Base-by-base conservation (phyloP, 2,797 vertebrate genomes). In the Denticeps clupeoides region DNA sequence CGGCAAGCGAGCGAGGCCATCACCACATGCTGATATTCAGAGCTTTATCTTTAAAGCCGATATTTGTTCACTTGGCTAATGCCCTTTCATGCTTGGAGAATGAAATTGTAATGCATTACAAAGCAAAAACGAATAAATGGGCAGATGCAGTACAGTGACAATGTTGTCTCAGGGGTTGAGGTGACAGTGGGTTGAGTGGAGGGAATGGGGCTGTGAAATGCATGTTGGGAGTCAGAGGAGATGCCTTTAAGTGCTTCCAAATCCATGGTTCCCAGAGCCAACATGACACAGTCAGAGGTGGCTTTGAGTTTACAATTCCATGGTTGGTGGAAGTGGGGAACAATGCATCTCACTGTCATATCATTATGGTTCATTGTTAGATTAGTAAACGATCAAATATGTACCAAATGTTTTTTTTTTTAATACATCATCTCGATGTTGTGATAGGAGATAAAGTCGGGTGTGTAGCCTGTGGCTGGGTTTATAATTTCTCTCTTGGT, bases 371-470 rank as follows among this genome's bases (percentile, higher is more conserved):
- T 73, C 56, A 71, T 71, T 63, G 60, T 63, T 66, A 67, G 47
- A 72, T 74, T 58, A 69, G 56, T 64, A 69, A 65, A 70, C 56
- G 51, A 57, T 65, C 56, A 63, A 45, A 68, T 66, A 60, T 62
- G 69, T 68, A 56, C 62, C 41, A 60, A 55, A 33, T 52, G 29
- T 51, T 41, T 48, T 45, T 35, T 15, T 19, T 18, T 3, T 37
- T 37, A 37, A 37, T 37, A 33, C 37, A 37, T 37, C 33, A 37
- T 18, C 15, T 8, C 49, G 53, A 63, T 58, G 23, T 45, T 45
- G 42, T 47, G 55, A 47, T 62, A 50, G 57, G 42, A 67, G 69
- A 69, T 68, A 55, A 48, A 62, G 47, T 48, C 23, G 64, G 75
- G 67, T 50, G 46, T 53, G 63, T 54, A 55, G 53, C 52, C 53